Conservation (phyloP, 2,797 vertebrate species). For the Anguilla anguilla region DNA sequence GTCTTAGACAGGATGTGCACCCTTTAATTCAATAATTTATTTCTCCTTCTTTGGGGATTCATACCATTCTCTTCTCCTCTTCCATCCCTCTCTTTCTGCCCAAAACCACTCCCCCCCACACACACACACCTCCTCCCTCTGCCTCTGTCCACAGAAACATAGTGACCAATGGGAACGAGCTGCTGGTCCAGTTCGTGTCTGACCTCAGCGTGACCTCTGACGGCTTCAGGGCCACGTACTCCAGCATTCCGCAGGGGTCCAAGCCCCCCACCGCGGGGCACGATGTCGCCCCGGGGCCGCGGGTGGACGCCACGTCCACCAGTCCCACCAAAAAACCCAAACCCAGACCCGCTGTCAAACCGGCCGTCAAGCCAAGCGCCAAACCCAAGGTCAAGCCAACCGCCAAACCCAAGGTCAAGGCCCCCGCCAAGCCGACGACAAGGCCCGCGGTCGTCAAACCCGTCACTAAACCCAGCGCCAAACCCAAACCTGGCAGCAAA, state of each 20-base stretch:
- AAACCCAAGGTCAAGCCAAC: conserved; percentile 2
- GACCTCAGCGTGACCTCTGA: conserved; percentile 89
- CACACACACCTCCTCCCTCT: not conserved
- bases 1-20: not conserved
- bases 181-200: conserved; percentile 90
- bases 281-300: conserved; percentile 63
- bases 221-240: conserved; percentile 84
- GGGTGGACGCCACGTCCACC: conserved; percentile 46
- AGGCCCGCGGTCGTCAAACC: conserved; percentile 58
- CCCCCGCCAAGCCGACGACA: conserved; percentile 50
- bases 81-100: not conserved
- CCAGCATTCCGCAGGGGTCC: conserved; percentile 67
- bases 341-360: conserved; percentile 5
- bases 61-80: not conserved
- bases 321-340: conserved; percentile 54
- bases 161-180: conserved; percentile 81
- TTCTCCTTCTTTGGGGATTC: not conserved
- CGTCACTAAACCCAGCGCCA: conserved; percentile 37
- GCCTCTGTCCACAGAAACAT: conserved; percentile 64
- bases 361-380: not conserved
- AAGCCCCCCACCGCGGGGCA: conserved; percentile 63
- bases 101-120: not conserved
- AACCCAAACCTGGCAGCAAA: conserved; percentile 40
- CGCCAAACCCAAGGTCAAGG: conserved; percentile 45
- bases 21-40: not conserved